phyloP scores from a whole-genome alignment of 2,797 vertebrate genomes.

The Knipowitschia caucasica region DNA sequence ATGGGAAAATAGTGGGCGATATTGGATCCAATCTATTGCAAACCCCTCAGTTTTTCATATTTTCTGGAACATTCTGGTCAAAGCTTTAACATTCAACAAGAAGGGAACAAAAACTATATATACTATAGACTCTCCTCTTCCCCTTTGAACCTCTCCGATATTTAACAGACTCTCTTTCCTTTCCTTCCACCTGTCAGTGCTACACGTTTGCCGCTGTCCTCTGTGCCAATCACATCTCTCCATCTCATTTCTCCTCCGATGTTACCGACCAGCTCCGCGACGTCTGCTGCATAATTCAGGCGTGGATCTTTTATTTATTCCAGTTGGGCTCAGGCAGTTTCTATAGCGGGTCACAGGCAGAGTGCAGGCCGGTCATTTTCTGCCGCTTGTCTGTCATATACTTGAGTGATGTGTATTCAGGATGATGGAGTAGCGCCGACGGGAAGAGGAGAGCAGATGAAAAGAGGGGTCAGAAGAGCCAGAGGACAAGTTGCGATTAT shows the following conservation, averaged over 20 bases:
- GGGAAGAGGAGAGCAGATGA: slow-evolving; percentile 37
- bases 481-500: slow-evolving; percentile 51
- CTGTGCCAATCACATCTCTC: slow-evolving; percentile 45
- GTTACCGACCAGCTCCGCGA: slow-evolving; percentile 26
- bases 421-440: slow-evolving; percentile 43
- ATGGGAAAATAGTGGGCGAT: no score
- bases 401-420: slow-evolving; percentile 51
- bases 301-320: slow-evolving; percentile 30
- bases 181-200: slow-evolving; percentile 6
- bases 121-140: background rate
- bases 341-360: slow-evolving; percentile 32
- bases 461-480: slow-evolving; percentile 46
- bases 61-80: background rate
- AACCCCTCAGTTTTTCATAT: no score
- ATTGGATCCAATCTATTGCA: no score
- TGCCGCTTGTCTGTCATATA: slow-evolving; percentile 55
- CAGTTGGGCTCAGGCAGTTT: slow-evolving; percentile 21
- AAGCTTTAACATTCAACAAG: background rate
- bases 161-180: slow-evolving; percentile 1
- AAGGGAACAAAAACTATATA: background rate
- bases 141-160: background rate
- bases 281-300: slow-evolving; percentile 60
- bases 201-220: slow-evolving; percentile 22
- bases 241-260: slow-evolving; percentile 12
- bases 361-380: slow-evolving; percentile 44